Conservation (phyloP, 2,888 invertebrate genomes). For the Drosophila neutralis region DNA sequence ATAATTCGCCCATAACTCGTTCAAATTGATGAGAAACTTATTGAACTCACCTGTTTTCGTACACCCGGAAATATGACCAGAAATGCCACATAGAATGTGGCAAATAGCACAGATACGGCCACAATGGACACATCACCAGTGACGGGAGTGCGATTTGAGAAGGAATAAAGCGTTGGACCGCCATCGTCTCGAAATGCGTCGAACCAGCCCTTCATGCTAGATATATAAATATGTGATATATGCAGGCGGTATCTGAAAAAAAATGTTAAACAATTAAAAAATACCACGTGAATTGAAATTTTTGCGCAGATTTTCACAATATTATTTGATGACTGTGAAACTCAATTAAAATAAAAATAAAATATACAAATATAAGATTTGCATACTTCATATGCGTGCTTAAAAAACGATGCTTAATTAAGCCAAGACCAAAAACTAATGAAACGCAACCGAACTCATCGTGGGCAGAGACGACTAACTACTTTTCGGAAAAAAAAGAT, state of each 20-base stretch:
- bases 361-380: slow-evolving; percentile 42
- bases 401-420: slow-evolving; percentile 48
- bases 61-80: slow-evolving; percentile 98
- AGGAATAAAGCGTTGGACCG: slow-evolving; percentile 97
- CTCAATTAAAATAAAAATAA: slow-evolving; percentile 47
- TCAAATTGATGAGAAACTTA: neutral
- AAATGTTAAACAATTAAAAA: neutral
- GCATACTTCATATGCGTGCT: slow-evolving; percentile 49
- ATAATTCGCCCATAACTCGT: neutral
- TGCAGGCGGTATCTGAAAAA: slow-evolving; percentile 69
- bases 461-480: slow-evolving; percentile 41
- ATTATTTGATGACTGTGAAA: slow-evolving; percentile 12
- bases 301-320: slow-evolving; percentile 41
- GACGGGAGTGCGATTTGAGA: slow-evolving; percentile 97
- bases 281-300: slow-evolving; percentile 26
- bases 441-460: slow-evolving; percentile 17
- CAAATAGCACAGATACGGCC: slow-evolving; percentile 93
- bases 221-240: slow-evolving; percentile 40
- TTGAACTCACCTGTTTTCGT: slow-evolving; percentile 91
- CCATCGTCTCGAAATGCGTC: slow-evolving; percentile 98
- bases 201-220: slow-evolving; percentile 96
- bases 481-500: neutral
- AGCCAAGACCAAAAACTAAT: slow-evolving; percentile 36
- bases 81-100: slow-evolving; percentile 96
- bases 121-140: slow-evolving; percentile 96